Percentiles rank a stretch among this genome's conserved stretches.
phyloP scores from a whole-genome alignment of 2,113 vertebrate genomes.

The Smithornis capensis region DNA sequence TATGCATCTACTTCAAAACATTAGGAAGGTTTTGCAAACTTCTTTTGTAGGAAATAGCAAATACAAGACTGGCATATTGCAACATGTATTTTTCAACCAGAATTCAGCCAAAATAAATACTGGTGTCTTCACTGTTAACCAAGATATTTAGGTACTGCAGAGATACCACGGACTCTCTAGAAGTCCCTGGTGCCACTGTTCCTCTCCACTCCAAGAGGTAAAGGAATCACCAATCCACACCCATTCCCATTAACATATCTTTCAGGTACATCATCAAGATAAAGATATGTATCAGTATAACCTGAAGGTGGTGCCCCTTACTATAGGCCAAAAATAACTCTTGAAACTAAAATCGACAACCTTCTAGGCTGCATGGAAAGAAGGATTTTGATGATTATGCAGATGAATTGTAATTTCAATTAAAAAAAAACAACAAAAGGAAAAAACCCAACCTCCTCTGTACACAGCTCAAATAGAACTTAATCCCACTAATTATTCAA shows the following conservation, averaged over 20 bases:
- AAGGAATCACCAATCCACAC: not conserved
- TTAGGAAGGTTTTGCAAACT: not conserved
- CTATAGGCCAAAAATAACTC: not conserved
- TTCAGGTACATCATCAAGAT: not conserved
- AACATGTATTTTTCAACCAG: not conserved
- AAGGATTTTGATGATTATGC: not conserved
- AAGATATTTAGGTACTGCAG: not conserved
- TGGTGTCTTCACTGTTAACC: not conserved
- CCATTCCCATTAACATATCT: not conserved
- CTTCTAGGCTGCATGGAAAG: not conserved
- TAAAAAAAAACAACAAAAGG: not conserved
- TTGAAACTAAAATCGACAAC: not conserved
- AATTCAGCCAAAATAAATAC: not conserved
- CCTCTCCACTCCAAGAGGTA: not conserved
- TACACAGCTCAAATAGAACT: not conserved
- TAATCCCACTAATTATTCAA: not conserved
- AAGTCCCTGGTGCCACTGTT: not conserved
- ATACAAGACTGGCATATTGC: not conserved
- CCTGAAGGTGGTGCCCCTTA: rapidly evolving
- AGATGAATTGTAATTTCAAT: not conserved
- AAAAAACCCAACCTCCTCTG: not conserved
- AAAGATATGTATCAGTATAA: not conserved
- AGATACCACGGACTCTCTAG: not conserved
- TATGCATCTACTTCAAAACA: not conserved
- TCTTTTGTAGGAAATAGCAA: not conserved